Evolutionary conservation across 2,113 vertebrate genomes (phyloP), one percentile per base, ranked within the genome.

Genomic region (Epinephelus cyanopodus): DNA sequence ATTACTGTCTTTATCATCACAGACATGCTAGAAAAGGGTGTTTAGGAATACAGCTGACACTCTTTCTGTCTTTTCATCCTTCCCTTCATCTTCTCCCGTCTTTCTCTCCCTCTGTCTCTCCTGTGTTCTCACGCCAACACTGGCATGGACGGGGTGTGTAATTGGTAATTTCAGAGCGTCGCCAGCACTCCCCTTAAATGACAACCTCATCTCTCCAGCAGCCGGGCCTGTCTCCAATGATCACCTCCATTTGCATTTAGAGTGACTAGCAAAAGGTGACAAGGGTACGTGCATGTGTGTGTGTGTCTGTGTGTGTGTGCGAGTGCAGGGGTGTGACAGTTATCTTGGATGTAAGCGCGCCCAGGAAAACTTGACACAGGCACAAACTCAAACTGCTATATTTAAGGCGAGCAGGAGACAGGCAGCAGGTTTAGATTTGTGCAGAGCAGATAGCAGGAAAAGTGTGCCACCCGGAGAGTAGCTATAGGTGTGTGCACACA

Each of bases 141-240:
- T 76, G 58, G 52, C 25, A 57, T 74, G 80, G 73, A 77, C 27
- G 56, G 75, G 90, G 88, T 91, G 89, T 79, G 56, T 95, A 96
- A 96, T 96, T 96, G 92, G 93, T 94, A 92, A 95, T 95, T 94
- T 92, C 87, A 94, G 94, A 91, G 94, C 87, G 75, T 91, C 91
- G 89, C 90, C 84, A 60, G 70, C 91, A 53, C 82, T 67, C 77
- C 68, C 81, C 89, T 87, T 92, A 96, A 95, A 96, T 93, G 95
- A 96, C 96, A 96, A 93, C 93, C 92, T 90, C 94, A 94, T 96
- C 94, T 96, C 92, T 92, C 87, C 83, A 66, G 23, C 62, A 83
- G 90, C 80, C 79, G 0, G 67, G 81, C 86, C 93, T 91, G 95
- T 95, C 93, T 90, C 78, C 80, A 64, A 58, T 77, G 73, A 92